Base-by-base conservation (phyloP, 1,140 invertebrate genomes). In the Drosophila pachea region DNA sequence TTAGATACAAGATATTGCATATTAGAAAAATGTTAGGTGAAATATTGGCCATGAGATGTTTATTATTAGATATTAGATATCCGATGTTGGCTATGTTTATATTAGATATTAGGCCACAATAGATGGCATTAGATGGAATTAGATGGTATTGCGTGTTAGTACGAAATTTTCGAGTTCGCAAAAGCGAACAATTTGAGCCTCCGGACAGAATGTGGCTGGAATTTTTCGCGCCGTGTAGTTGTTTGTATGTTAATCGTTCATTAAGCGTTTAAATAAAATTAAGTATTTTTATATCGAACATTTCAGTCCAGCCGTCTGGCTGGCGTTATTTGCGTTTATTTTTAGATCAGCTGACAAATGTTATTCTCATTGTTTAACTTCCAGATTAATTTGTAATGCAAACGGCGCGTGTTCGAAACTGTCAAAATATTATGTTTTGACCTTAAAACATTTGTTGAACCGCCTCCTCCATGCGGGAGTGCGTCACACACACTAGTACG, bases 191-290 rank as follows among this genome's bases (percentile, higher is more conserved):
- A 22, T 22, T 22, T 22, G 22, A 22, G 22, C 22, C 22, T 22
- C 22, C 22, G 22, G 22, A 1, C 22, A 3, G 22, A 22, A 22
- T 22, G 22, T 22, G 22, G 22, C 22, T 22, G 22, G 22, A 22
- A 22, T 22, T 35, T 16, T 52, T 52, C 49, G 14, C n/a, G 8
- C 35, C 45, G 56, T 52, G 64, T 45, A 53, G 53, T 61, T 48
- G 58, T 61, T 61, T 76, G 43, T 73, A 71, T 77, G 74, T 74
- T 82, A 77, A 82, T 82, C 82, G 78, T 82, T 73, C 71, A 82
- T 82, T 82, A 78, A 77, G 76, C 64, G 63, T 77, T 82, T 60
- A 72, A 82, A 82, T 77, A 77, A 78, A 82, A 82, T 77, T 47
- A 82, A 63, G 78, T 75, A 64, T 74, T 72, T 77, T 64, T 49